These are phyloP conservation scores for Isurus oxyrinchus DNA, from an alignment of 2,113 vertebrate species.

Conservation along the genomic window DNA sequence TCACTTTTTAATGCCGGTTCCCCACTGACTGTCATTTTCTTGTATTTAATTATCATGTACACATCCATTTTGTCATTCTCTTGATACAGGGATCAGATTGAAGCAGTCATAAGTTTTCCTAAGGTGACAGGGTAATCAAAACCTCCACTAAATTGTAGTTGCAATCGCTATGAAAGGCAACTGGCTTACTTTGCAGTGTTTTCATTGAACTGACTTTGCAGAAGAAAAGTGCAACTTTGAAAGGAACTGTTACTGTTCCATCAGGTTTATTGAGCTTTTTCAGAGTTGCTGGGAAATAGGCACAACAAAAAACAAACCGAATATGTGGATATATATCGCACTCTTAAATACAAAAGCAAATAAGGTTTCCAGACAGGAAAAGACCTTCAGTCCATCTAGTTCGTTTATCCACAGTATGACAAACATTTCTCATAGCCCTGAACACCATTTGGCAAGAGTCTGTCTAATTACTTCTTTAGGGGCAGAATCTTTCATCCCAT, in stretches of 20 bases:
- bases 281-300: neutral
- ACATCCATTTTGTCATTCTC: neutral
- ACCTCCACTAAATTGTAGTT: neutral
- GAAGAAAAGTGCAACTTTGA: neutral
- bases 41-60: neutral
- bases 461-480: neutral
- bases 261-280: constrained; percentile 1
- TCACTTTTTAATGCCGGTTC: neutral
- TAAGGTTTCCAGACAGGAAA: neutral
- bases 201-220: neutral
- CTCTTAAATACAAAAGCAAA: neutral
- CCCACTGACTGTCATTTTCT: neutral
- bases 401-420: neutral
- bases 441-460: neutral
- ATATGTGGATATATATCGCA: neutral
- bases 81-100: neutral
- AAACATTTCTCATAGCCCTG: neutral
- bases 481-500: no score
- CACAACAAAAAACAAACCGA: neutral
- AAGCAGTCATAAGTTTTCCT: neutral
- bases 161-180: neutral
- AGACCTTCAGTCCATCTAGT: neutral
- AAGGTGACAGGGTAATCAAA: neutral
- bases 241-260: neutral
- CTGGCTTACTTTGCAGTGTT: neutral